A percentile compares a stretch with the other conserved stretches of the same genome.
Evolutionary conservation across 2,797 vertebrate species (phyloP).

Genomic region (Podargus strigoides): DNA sequence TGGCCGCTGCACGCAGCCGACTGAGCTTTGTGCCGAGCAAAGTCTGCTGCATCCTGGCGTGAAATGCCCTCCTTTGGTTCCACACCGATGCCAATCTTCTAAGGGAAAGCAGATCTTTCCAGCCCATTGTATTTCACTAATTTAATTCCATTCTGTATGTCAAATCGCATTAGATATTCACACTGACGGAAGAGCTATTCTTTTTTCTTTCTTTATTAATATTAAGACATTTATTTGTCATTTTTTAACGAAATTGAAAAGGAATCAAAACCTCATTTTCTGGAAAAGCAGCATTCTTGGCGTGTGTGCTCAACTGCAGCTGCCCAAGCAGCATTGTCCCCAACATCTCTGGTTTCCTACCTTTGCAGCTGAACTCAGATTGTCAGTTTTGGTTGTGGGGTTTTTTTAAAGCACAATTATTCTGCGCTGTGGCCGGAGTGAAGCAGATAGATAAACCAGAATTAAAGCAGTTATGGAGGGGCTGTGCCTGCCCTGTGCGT

Average conservation of each 20-base stretch:
- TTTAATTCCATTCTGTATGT: slow-evolving; percentile 55
- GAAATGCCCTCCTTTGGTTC: background rate
- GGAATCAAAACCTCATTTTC: slow-evolving; percentile 57
- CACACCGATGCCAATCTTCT: background rate
- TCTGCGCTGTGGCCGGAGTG: fast-evolving
- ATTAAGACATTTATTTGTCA: slow-evolving; percentile 65
- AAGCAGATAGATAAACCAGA: fast-evolving
- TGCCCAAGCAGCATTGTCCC: background rate
- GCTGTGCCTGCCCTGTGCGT: fast-evolving
- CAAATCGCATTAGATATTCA: slow-evolving; percentile 40
- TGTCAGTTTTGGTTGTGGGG: background rate
- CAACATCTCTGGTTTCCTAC: background rate
- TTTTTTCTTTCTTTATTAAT: slow-evolving; percentile 25
- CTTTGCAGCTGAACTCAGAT: background rate
- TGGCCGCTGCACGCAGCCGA: fast-evolving
- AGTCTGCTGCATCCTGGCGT: background rate
- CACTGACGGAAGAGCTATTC: background rate
- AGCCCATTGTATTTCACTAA: slow-evolving; percentile 40
- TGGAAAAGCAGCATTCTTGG: background rate
- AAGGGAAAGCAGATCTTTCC: slow-evolving; percentile 21
- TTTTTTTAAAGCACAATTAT: background rate
- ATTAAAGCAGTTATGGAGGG: background rate
- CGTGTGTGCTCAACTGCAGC: background rate
- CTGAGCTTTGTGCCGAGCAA: background rate
- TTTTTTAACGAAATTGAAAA: slow-evolving; percentile 57